Base-by-base conservation (phyloP, 1,140 invertebrate species). In the Neuroterus valhalla region DNA sequence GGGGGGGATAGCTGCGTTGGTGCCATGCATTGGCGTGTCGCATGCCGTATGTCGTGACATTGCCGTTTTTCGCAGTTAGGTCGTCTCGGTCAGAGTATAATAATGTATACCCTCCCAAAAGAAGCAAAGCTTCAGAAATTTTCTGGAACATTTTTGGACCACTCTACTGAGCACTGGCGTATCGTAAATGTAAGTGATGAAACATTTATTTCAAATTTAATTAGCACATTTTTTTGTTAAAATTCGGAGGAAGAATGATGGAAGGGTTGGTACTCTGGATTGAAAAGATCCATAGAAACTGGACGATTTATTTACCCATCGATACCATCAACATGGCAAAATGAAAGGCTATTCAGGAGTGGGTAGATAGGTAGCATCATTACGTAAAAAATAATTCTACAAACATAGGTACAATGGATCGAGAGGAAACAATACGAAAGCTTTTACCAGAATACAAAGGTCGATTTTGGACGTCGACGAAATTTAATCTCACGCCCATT, bases 371-470 rank as follows among this genome's bases (percentile, higher is more conserved):
- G 31, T 8, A 38, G 31, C 31, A 38, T 38, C 31, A 38, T 38
- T 62, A 62, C 23, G 23, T 62, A 62, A 62, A 38, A 38, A 62
- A 62, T 62, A 62, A 62, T 62, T 62, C 21, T 62, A 26, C 55
- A 62, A 62, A 62, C 55, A 62, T 62, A 31, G 31, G 55, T 71
- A 79, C 75, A 79, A 79, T 79, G 69, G 75, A 42, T 55, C 68
- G 75, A 67, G 74, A 70, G 66, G 70, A 66, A 74, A 79, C 75
- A 79, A 78, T 78, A 75, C 72, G 70, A 43, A 78, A 48, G 44
- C 62, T 73, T 68, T 70, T 69, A 77, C 5, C 42, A 26, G 45
- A 21, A 68, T 72, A 44, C 52, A 66, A 71, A 77, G 66, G 21
- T 77, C 44, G 68, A 38, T 46, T 52, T 68, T 74, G 68, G 66